These are phyloP conservation scores for Sitodiplosis mosellana DNA, from an alignment of 1,140 invertebrate species.

Conservation along the genomic window DNA sequence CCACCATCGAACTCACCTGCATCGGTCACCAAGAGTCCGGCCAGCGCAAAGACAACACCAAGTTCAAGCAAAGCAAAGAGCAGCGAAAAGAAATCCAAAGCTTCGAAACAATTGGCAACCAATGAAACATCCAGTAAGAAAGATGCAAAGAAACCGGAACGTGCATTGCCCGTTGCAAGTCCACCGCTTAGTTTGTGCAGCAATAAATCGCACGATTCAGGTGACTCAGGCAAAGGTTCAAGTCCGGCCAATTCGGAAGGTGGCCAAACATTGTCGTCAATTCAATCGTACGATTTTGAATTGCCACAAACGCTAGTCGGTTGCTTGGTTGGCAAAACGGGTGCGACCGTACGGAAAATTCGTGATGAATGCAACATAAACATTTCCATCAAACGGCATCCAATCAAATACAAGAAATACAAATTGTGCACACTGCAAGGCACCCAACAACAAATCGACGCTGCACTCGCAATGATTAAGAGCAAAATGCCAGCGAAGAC, in stretches of 20 bases:
- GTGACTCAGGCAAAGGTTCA: constrained; percentile 23
- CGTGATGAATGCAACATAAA: constrained; percentile 57
- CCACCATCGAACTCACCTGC: constrained; percentile 7
- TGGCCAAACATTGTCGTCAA: constrained; percentile 8
- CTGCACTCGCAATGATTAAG: constrained; percentile 59
- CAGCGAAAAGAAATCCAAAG: neutral
- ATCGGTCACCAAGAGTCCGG: too few species aligned
- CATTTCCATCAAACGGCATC: constrained; percentile 60
- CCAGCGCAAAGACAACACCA: neutral
- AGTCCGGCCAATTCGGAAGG: constrained; percentile 21
- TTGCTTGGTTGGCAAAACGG: constrained; percentile 68
- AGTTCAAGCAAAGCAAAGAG: neutral
- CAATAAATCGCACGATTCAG: constrained; percentile 21
- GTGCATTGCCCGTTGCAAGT: neutral
- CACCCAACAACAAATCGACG: constrained; percentile 49
- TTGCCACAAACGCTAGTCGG: constrained; percentile 67
- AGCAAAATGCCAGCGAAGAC: too few species aligned
- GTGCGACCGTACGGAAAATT: constrained; percentile 62
- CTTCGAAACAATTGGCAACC: neutral
- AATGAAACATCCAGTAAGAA: neutral
- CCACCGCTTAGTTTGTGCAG: constrained; percentile 23
- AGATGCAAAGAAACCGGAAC: too few species aligned
- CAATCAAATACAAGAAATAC: constrained; percentile 38
- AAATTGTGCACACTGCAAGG: constrained; percentile 75
- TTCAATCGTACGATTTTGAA: constrained; percentile 49